Percentiles rank a stretch among this genome's conserved stretches.
These are phyloP conservation scores for Heterotilapia buettikoferi DNA, from an alignment of 2,113 vertebrate genomes.

Conservation along the genomic window DNA sequence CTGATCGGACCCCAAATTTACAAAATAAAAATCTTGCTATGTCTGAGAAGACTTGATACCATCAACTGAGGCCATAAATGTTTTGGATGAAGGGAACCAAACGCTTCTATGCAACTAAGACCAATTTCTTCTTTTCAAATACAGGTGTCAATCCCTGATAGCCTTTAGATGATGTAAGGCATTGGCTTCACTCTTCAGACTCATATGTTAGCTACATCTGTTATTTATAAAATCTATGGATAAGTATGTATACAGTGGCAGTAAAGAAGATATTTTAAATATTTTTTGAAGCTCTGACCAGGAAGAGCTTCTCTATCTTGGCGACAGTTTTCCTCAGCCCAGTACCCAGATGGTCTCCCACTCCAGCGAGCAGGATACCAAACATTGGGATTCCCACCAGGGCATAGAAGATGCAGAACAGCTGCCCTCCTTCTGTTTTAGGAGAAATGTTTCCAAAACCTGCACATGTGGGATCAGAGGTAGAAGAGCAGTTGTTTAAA, in stretches of 20 bases:
- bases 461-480: constrained; percentile 17
- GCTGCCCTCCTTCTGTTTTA: constrained; percentile 78
- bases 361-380: constrained; percentile 83
- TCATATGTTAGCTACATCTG: background rate
- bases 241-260: background rate
- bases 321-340: constrained; percentile 78
- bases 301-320: constrained; percentile 83
- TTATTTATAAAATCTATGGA: background rate
- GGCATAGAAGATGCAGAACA: constrained; percentile 88
- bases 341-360: constrained; percentile 85
- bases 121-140: background rate
- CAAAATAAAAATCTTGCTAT: background rate
- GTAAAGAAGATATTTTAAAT: background rate
- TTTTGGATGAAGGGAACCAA: background rate
- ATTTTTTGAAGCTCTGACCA: constrained; percentile 63
- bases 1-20: background rate
- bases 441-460: constrained; percentile 87
- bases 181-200: background rate
- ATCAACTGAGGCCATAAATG: background rate
- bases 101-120: background rate
- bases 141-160: background rate
- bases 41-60: background rate
- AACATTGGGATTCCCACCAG: constrained; percentile 88
- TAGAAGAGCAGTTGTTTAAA: background rate
- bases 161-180: background rate